Conservation (phyloP, 2,113 vertebrate species). For the Plecotus auritus region DNA sequence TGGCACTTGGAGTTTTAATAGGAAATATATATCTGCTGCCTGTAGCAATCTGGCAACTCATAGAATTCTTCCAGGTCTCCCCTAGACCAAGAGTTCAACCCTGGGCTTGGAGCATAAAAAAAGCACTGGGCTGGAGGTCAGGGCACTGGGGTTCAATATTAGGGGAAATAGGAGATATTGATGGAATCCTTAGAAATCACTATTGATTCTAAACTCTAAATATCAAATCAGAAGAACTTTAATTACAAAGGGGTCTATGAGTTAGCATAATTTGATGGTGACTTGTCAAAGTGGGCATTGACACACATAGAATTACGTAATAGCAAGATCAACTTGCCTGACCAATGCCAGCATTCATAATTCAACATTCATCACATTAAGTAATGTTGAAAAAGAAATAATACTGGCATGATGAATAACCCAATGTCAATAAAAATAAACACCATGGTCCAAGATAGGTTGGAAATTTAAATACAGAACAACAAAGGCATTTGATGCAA, state of each 20-base stretch:
- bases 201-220: neutral
- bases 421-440: constrained; percentile 27
- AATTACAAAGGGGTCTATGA: neutral
- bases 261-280: neutral
- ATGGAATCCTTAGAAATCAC: neutral
- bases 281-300: neutral
- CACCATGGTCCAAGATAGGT: neutral
- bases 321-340: neutral
- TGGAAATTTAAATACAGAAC: constrained; percentile 16
- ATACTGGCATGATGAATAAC: neutral
- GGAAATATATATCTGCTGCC: neutral
- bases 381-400: neutral
- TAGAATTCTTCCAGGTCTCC: neutral
- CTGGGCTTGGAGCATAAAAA: neutral
- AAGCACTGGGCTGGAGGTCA: neutral
- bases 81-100: neutral
- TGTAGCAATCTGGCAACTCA: neutral
- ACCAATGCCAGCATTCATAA: neutral
- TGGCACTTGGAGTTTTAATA: neutral
- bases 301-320: neutral
- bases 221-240: constrained; percentile 5
- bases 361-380: neutral
- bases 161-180: neutral
- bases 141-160: neutral
- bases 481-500: neutral